Evolutionary conservation across 2,888 invertebrate species (phyloP).

Genomic region (Frankliniella fusca): DNA sequence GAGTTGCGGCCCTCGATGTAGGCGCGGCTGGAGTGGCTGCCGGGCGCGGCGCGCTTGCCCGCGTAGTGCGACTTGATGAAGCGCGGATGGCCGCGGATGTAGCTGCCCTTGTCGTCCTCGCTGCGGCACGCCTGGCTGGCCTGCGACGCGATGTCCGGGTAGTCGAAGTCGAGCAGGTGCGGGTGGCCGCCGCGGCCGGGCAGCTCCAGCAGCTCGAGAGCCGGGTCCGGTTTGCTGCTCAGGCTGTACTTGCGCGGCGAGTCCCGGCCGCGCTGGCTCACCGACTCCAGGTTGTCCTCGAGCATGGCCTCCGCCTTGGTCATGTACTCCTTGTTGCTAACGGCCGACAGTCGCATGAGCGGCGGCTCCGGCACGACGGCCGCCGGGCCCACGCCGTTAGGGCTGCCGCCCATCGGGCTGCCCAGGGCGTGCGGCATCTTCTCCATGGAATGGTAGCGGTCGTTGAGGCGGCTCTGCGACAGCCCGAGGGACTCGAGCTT

Average conservation of each 20-base stretch:
- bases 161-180: slow-evolving; percentile 63
- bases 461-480: slow-evolving; percentile 80
- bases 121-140: slow-evolving; percentile 42
- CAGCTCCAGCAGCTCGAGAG: slow-evolving; percentile 41
- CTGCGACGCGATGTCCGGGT: slow-evolving; percentile 55
- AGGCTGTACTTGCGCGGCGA: slow-evolving; percentile 48
- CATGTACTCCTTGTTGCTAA: slow-evolving; percentile 48
- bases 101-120: slow-evolving; percentile 52
- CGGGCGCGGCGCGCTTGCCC: slow-evolving; percentile 75
- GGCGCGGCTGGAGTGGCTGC: slow-evolving; percentile 79
- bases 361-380: slow-evolving; percentile 1
- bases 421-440: slow-evolving; percentile 45
- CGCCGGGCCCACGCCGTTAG: neutral
- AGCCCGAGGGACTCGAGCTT: slow-evolving; percentile 68
- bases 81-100: slow-evolving; percentile 49
- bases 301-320: slow-evolving; percentile 46
- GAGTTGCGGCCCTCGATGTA: slow-evolving; percentile 58
- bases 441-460: slow-evolving; percentile 83
- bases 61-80: slow-evolving; percentile 82
- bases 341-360: slow-evolving; percentile 40
- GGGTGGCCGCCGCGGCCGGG: slow-evolving; percentile 47
- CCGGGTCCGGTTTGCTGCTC: slow-evolving; percentile 24
- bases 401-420: slow-evolving; percentile 36
- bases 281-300: slow-evolving; percentile 46
- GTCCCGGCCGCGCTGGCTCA: slow-evolving; percentile 44